Percentiles rank a stretch among this genome's conserved stretches.
phyloP scores from a whole-genome alignment of 35 echinoderm and acorn worm genomes.

The Apostichopus californicus region DNA sequence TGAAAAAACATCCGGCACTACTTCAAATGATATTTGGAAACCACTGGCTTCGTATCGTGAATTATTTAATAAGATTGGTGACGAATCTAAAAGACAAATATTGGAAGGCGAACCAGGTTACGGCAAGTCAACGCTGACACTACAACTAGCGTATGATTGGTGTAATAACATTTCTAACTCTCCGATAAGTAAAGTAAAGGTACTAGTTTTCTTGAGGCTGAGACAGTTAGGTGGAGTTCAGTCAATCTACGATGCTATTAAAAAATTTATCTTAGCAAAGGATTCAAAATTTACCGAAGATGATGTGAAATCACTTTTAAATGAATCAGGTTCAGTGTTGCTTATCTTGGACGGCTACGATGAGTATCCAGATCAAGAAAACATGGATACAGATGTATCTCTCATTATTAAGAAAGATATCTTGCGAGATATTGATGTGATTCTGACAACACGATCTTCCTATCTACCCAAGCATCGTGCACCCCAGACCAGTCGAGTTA shows the following conservation, averaged over 20 bases:
- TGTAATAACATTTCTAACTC: neutral
- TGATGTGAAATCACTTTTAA: neutral
- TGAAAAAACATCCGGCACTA: neutral
- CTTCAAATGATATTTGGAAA: neutral
- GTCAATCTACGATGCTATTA: conserved; percentile 9
- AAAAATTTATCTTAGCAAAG: neutral
- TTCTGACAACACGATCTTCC: too few relatives aligned
- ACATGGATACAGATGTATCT: neutral
- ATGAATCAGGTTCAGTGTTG: neutral
- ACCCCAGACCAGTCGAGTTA: neutral
- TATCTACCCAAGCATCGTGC: too few relatives aligned
- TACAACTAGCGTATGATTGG: neutral
- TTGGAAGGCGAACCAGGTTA: neutral
- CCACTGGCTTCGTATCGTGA: neutral
- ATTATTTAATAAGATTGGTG: neutral
- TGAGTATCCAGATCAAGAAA: conserved; percentile 4
- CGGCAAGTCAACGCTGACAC: neutral
- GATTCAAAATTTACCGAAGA: conserved; percentile 3
- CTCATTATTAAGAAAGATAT: too few relatives aligned
- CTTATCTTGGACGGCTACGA: conserved; percentile 14
- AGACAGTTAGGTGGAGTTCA: conserved; percentile 7
- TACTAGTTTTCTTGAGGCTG: neutral
- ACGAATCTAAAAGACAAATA: neutral
- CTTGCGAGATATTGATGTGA: too few relatives aligned
- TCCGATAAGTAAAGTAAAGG: neutral